A percentile compares a stretch with the other conserved stretches of the same genome.
phyloP scores from a whole-genome alignment of 2,113 vertebrate genomes.

The Rhinichthys klamathensis region DNA sequence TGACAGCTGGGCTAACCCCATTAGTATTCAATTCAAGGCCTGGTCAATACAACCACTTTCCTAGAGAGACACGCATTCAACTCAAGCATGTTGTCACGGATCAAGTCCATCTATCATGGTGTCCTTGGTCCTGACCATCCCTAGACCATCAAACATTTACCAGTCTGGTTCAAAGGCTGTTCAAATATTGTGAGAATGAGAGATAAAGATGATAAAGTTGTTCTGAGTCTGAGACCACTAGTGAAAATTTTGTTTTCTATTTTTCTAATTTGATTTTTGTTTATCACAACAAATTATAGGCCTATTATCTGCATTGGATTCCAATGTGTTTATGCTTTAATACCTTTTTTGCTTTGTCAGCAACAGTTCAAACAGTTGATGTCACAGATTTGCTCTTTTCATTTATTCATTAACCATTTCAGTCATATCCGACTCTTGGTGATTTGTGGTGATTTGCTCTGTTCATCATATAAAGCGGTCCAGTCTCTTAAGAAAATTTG shows the following conservation, averaged over 20 bases:
- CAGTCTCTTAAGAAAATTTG: no score
- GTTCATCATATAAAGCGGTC: no score
- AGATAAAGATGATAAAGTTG: slow-evolving; percentile 2
- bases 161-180: slow-evolving; percentile 29
- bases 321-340: no score
- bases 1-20: slow-evolving; percentile 56
- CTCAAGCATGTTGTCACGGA: slow-evolving; percentile 43
- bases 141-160: slow-evolving; percentile 30
- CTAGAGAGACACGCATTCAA: slow-evolving; percentile 38
- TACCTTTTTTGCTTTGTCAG: not conserved
- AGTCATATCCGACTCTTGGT: no score
- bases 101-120: slow-evolving; percentile 48
- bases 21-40: slow-evolving; percentile 57
- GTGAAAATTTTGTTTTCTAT: not conserved
- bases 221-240: not conserved
- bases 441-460: no score
- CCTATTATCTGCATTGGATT: not conserved
- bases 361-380: not conserved
- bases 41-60: slow-evolving; percentile 38
- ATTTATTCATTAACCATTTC: no score
- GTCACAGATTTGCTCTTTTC: not conserved
- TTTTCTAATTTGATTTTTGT: not conserved
- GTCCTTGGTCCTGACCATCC: slow-evolving; percentile 30
- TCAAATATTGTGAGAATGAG: not conserved
- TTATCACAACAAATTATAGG: not conserved